Base-by-base conservation (phyloP, 2,888 invertebrate genomes). In the Hypolimnas misippus region DNA sequence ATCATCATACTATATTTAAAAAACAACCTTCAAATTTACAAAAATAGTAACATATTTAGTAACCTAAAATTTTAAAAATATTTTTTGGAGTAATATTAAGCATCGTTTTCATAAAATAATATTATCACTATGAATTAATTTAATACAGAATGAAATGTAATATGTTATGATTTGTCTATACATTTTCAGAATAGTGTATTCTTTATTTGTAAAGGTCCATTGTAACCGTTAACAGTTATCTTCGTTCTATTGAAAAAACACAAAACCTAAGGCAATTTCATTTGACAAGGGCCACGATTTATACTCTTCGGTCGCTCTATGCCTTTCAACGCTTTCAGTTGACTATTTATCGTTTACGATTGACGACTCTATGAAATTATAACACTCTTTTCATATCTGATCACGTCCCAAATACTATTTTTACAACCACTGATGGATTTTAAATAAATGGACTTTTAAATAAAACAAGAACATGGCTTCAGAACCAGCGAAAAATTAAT, bases 251-350 rank as follows among this genome's bases (percentile, higher is more conserved):
- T 35, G 21, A 58, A 51, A 50, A 40, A 51, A 66, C 29, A 57
- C 35, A 54, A 66, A 56, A 62, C 57, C 55, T 60, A 42, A 44
- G 65, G 61, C 65, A 61, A 52, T 63, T 65, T 58, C 56, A 62
- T 63, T 65, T 62, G 63, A 65, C 69, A 69, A 52, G 63, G 69
- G 69, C 62, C 29, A 65, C 50, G 67, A 69, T 69, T 69, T 69
- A 69, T 67, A 55, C 49, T 60, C 60, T 70, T 46, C 31, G 40
- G 49, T 49, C 44, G 16, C 40, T 56, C 49, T 49, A 51, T 57
- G 46, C 40, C 51, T 35, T 38, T 31, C 29, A 46, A 21, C 50
- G 19, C 46, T 55, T 65, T 52, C 35, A 46, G 29, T 55, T 44
- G 31, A 46, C 46, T 57, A 33, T 52, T 17, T 51, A 44, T 42